A percentile compares a stretch with the other conserved stretches of the same genome.
Conservation (phyloP, 1,140 invertebrate species). For the Trichonephila clavipes region DNA sequence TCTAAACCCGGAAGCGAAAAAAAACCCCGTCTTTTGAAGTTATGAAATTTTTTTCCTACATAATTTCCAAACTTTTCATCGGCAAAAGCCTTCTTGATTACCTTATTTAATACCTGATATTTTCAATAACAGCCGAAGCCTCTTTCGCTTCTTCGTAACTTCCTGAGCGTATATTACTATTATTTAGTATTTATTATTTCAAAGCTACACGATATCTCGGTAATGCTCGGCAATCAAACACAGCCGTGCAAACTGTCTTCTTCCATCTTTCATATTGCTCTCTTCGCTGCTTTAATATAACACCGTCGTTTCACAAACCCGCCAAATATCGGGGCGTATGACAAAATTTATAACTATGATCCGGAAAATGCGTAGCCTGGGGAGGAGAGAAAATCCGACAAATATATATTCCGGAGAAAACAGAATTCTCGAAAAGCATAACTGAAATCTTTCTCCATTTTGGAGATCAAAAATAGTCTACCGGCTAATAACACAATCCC, state of each 20-base stretch:
- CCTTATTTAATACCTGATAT: no score
- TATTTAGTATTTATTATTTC: not conserved
- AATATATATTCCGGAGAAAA: conserved; percentile 19
- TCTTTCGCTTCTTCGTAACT: not conserved
- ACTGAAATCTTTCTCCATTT: not conserved
- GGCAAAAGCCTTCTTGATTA: no score
- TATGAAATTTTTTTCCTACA: no score
- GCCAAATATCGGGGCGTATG: not conserved
- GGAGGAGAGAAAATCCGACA: not conserved
- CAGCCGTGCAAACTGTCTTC: not conserved
- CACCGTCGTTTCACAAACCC: not conserved
- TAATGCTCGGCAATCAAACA: no score
- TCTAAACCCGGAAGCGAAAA: no score
- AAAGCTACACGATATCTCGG: not conserved
- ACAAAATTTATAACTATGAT: not conserved
- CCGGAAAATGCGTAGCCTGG: not conserved
- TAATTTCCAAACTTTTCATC: no score
- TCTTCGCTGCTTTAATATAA: not conserved
- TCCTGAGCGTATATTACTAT: not conserved
- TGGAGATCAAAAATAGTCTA: not conserved
- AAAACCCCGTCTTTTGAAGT: no score
- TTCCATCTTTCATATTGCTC: not conserved
- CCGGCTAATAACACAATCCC: not conserved
- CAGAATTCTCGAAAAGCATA: conserved; percentile 24
- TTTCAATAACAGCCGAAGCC: not conserved